phyloP scores from a whole-genome alignment of 2,797 vertebrate species.

The Acrossocheilus fasciatus region DNA sequence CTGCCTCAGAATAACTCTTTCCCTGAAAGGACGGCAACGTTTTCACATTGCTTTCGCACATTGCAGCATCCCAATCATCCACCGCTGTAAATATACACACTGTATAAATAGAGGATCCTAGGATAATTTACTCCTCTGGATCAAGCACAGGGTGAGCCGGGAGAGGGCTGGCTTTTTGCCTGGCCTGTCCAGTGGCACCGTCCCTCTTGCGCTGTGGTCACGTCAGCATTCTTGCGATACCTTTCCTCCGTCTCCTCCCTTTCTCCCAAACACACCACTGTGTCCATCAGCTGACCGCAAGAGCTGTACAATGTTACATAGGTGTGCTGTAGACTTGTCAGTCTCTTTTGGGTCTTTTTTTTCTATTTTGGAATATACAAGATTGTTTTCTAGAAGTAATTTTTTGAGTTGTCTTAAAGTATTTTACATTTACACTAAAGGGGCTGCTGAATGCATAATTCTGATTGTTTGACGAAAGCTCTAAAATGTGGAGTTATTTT shows the following conservation, averaged over 20 bases:
- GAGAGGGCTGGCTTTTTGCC: constrained; percentile 72
- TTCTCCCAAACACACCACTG: constrained; percentile 30
- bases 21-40: constrained; percentile 60
- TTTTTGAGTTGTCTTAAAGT: no score
- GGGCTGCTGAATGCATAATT: background rate
- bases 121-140: constrained; percentile 79
- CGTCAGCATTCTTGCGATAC: constrained; percentile 68
- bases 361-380: background rate
- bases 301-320: background rate
- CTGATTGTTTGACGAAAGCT: background rate
- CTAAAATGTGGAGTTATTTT: background rate
- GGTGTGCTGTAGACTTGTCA: background rate
- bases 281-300: constrained; percentile 10
- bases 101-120: constrained; percentile 82
- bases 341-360: background rate
- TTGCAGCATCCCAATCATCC: constrained; percentile 77
- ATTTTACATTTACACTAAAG: background rate
- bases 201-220: constrained; percentile 74
- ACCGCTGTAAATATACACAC: constrained; percentile 79
- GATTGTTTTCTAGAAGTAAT: background rate
- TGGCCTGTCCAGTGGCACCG: constrained; percentile 61
- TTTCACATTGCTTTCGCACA: constrained; percentile 70
- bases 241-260: constrained; percentile 57
- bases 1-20: constrained; percentile 59
- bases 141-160: constrained; percentile 68